phyloP scores from a whole-genome alignment of 1,140 invertebrate genomes.

The Brachionus asplanchnoidis region DNA sequence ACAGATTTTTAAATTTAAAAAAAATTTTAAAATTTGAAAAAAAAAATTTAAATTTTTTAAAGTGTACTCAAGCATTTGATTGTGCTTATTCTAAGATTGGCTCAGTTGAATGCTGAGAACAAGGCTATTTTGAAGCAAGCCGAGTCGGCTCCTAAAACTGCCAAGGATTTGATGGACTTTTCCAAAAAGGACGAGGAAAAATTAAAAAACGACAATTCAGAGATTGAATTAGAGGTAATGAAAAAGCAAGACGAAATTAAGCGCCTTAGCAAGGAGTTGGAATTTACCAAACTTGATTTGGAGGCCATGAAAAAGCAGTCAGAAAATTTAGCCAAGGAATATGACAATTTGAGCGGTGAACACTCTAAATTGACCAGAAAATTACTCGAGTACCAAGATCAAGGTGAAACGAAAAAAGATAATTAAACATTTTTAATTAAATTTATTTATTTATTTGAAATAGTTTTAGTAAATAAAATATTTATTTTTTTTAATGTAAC shows the following conservation, averaged over 20 bases:
- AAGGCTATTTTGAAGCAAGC: constrained; percentile 86
- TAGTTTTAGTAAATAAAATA: neutral
- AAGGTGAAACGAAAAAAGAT: constrained; percentile 24
- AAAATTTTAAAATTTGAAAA: constrained; percentile 41
- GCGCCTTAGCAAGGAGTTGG: constrained; percentile 9
- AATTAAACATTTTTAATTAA: neutral
- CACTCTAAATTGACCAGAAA: constrained; percentile 68
- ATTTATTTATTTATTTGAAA: neutral
- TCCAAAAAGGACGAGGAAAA: neutral
- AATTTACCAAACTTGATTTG: constrained; percentile 63
- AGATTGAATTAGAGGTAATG: neutral
- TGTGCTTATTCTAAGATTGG: constrained; percentile 73
- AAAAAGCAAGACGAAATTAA: constrained; percentile 22
- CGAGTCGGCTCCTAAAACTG: constrained; percentile 65
- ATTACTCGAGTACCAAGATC: neutral
- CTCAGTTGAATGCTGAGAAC: constrained; percentile 72
- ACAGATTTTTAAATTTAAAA: too few relatives aligned
- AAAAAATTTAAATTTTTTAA: too few relatives aligned
- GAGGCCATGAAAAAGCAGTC: constrained; percentile 79
- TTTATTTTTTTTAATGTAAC: too few relatives aligned
- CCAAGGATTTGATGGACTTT: neutral
- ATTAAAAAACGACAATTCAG: neutral
- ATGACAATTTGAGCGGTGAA: constrained; percentile 78
- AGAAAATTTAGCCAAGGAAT: constrained; percentile 76
- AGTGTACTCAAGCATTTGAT: constrained; percentile 78